Percentiles rank a stretch among this genome's conserved stretches.
Conservation (phyloP, 2,888 invertebrate genomes). For the Rhimphoctona megacephalus region DNA sequence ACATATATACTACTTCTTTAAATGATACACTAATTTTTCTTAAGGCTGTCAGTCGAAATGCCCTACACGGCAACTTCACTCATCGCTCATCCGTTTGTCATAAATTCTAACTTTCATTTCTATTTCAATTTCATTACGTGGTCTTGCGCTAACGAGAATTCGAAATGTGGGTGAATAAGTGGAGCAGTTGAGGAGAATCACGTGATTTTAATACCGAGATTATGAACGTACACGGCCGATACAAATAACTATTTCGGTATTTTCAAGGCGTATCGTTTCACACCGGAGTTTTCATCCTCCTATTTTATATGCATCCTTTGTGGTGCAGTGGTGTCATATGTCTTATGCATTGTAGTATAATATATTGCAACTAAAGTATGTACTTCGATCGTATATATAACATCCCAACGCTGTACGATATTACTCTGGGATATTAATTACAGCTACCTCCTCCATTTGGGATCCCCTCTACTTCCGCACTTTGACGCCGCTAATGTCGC, state of each 20-base stretch:
- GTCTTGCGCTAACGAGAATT: conserved; percentile 7
- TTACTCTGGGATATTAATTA: conserved; percentile 54
- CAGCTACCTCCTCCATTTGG: conserved; percentile 16
- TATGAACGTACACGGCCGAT: neutral
- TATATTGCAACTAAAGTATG: conserved; percentile 18
- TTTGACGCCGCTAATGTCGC: conserved; percentile 24
- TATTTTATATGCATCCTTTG: conserved; percentile 29
- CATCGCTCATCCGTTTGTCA: neutral
- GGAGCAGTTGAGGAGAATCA: conserved; percentile 25
- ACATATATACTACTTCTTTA: no score
- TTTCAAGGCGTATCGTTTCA: conserved; percentile 32
- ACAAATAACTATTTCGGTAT: conserved; percentile 29
- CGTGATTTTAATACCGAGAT: conserved; percentile 16
- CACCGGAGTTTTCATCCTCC: conserved; percentile 1
- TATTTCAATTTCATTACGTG: neutral
- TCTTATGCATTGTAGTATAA: conserved; percentile 25
- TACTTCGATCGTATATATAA: conserved; percentile 17
- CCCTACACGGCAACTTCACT: no score
- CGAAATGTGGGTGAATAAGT: neutral
- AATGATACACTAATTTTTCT: neutral
- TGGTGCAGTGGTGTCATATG: conserved; percentile 17
- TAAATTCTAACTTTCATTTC: neutral
- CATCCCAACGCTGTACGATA: conserved; percentile 1
- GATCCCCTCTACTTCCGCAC: conserved; percentile 3
- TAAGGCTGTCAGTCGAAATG: no score